Base-by-base conservation (phyloP, 2,888 invertebrate genomes). In the Dynastes tityus region DNA sequence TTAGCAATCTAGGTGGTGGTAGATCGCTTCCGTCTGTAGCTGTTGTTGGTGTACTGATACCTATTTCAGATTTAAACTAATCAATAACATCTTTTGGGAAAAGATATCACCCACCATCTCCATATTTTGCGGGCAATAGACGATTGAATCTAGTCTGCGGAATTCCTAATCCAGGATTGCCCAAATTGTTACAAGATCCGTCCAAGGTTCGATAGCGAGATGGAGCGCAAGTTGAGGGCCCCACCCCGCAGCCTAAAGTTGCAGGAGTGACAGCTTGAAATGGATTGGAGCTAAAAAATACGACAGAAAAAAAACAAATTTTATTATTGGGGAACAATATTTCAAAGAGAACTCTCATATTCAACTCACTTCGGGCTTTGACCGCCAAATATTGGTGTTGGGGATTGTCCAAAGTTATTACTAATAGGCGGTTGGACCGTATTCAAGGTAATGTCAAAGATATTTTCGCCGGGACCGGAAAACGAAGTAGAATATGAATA, bases 141-240 rank as follows among this genome's bases (percentile, higher is more conserved):
- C 95, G 90, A 61, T 91, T 91, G 81, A 94, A 95, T 64, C 93
- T 92, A 0, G 94, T 93, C 84, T 94, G 94, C 0, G 96, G 93
- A 73, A 92, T 91, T 13, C 99, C 99, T 92, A 95, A 94, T 6
- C 93, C 91, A 0, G 98, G 96, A 82, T 95, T 92, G 79, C 92
- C 90, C 70, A 95, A 88, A 88, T 99, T 99, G 88, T 99, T 99
- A 87, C 99, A 99, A 0, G 97, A 94, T 0, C 99, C 99, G 87
- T 99, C 98, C 80, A 95, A 92, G 0, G 95, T 91, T 64, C 95
- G 91, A 88, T 97, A 98, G 73, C 93, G 92, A 0, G 91, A 89
- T 49, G 90, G 89, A 11, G 88, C 84, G 81, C 92, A 91, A 80
- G 88, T 87, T 0, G 90, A 87, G 0, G 91, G 90, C 0, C 90